phyloP scores from a whole-genome alignment of 2,113 vertebrate genomes.

The Arvicanthis niloticus region DNA sequence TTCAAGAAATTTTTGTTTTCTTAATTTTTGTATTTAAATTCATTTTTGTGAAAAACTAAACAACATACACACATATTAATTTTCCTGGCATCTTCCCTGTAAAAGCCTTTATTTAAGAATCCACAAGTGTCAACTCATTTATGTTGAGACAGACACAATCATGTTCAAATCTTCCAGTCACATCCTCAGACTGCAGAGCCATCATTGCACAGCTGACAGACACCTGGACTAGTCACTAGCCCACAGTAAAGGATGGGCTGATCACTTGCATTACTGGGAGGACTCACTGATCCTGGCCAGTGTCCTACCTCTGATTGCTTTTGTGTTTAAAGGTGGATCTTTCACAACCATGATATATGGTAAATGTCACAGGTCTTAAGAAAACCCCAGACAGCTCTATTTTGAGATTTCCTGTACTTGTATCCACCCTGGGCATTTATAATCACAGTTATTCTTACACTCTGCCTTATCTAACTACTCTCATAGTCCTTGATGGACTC shows the following conservation, averaged over 20 bases:
- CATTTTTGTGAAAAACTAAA: neutral
- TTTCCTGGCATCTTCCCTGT: neutral
- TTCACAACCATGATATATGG: no score
- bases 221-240: neutral
- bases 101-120: constrained; percentile 38
- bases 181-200: neutral
- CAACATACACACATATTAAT: no score
- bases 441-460: no score
- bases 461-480: no score
- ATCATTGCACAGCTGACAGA: neutral
- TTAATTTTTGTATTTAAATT: neutral
- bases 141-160: neutral
- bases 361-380: no score
- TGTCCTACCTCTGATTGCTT: no score
- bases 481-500: no score
- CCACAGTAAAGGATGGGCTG: neutral
- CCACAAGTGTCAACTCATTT: neutral
- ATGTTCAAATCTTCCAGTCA: neutral
- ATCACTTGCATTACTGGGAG: neutral
- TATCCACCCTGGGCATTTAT: no score
- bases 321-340: no score
- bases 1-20: neutral
- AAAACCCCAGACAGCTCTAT: no score
- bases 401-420: no score
- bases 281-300: neutral